Percentiles rank a stretch among this genome's conserved stretches.
Conservation (phyloP, 2,113 vertebrate genomes). For the Rhinoderma darwinii region DNA sequence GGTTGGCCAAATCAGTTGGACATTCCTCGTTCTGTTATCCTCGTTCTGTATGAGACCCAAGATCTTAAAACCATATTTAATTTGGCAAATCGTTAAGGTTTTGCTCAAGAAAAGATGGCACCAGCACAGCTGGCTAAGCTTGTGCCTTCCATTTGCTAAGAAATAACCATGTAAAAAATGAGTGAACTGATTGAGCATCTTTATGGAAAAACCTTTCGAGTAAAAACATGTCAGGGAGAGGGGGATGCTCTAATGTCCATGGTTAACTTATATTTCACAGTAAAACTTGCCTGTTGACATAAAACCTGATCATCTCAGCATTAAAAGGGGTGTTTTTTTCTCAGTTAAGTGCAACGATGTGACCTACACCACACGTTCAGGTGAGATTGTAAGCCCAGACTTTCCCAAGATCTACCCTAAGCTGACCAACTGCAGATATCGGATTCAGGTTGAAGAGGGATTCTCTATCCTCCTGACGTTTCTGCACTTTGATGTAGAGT, state of each 20-base stretch:
- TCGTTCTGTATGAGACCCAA: too few relatives aligned
- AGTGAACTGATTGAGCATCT: background rate
- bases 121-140: background rate
- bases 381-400: constrained; percentile 76
- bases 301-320: background rate
- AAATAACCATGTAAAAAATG: background rate
- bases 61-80: background rate
- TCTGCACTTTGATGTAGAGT: constrained; percentile 77
- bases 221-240: too few relatives aligned
- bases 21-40: too few relatives aligned
- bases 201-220: background rate
- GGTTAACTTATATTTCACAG: background rate
- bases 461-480: constrained; percentile 78
- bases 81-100: background rate
- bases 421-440: constrained; percentile 76
- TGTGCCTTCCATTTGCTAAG: background rate
- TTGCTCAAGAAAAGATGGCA: background rate
- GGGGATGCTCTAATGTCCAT: too few relatives aligned
- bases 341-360: constrained; percentile 75
- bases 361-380: constrained; percentile 70
- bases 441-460: constrained; percentile 74
- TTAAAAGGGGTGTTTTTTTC: constrained; percentile 1
- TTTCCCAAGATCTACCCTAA: constrained; percentile 75
- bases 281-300: background rate
- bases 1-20: too few relatives aligned